phyloP scores from a whole-genome alignment of 2,888 invertebrate genomes.

The Abrostola tripartita region DNA sequence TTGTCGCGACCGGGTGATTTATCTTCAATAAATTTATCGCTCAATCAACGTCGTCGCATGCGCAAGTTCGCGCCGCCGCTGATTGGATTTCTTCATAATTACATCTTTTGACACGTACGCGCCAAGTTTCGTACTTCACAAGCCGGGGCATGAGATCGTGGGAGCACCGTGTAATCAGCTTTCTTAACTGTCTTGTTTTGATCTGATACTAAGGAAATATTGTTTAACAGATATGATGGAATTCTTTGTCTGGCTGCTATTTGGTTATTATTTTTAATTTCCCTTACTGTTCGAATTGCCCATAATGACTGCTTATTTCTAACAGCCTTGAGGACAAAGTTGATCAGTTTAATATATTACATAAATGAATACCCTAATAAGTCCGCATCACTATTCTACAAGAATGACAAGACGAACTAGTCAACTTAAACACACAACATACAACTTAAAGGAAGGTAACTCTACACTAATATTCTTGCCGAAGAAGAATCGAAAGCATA shows the following conservation, averaged over 20 bases:
- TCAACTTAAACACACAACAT: too few species aligned
- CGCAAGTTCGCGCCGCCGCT: slow-evolving; percentile 78
- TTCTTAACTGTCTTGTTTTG: slow-evolving; percentile 85
- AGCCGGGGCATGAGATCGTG: slow-evolving; percentile 85
- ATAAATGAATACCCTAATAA: too few species aligned
- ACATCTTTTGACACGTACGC: slow-evolving; percentile 88
- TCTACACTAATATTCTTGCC: too few species aligned
- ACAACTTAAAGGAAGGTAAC: too few species aligned
- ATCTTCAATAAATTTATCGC: slow-evolving; percentile 86
- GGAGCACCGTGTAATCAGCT: slow-evolving; percentile 87
- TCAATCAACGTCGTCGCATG: slow-evolving; percentile 80
- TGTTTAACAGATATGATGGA: slow-evolving; percentile 58
- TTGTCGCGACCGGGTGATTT: slow-evolving; percentile 84
- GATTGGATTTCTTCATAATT: slow-evolving; percentile 89
- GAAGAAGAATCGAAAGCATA: too few species aligned
- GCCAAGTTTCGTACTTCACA: slow-evolving; percentile 85
- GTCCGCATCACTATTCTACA: too few species aligned
- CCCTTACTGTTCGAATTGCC: not conserved
- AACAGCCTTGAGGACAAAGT: too few species aligned
- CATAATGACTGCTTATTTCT: too few species aligned
- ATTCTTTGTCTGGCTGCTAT: slow-evolving; percentile 1
- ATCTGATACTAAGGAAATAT: slow-evolving; percentile 74
- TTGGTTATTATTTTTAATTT: not conserved
- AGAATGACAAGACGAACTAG: too few species aligned
- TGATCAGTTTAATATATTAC: too few species aligned